These are phyloP conservation scores for Hermetia illucens DNA, from an alignment of 1,140 invertebrate species.

Conservation along the genomic window DNA sequence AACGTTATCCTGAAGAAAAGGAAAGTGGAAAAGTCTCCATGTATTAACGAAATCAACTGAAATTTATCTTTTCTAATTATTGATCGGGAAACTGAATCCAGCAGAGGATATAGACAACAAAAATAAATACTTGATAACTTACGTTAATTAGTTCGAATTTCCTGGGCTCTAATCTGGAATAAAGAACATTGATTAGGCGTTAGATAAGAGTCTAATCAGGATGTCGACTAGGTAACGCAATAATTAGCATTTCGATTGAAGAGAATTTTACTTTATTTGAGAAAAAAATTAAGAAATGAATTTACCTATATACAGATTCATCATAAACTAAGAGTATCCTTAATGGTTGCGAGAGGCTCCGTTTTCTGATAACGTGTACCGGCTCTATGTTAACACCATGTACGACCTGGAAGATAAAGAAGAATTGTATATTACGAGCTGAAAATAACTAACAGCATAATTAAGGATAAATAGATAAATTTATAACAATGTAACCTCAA, in stretches of 20 bases:
- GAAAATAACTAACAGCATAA: too few relatives aligned
- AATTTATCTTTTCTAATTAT: too few relatives aligned
- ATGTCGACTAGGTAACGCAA: background rate
- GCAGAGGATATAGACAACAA: too few relatives aligned
- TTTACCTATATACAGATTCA: slow-evolving; percentile 66
- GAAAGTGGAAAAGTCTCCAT: too few relatives aligned
- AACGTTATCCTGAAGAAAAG: too few relatives aligned
- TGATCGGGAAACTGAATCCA: too few relatives aligned
- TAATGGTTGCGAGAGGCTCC: slow-evolving; percentile 66
- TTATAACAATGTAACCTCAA: too few relatives aligned
- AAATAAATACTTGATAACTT: too few relatives aligned
- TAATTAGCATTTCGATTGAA: background rate
- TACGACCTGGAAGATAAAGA: slow-evolving; percentile 57
- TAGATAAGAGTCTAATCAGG: background rate
- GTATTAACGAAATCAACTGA: too few relatives aligned
- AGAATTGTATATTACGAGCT: too few relatives aligned
- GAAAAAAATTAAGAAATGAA: slow-evolving; percentile 2
- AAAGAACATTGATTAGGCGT: slow-evolving; percentile 23
- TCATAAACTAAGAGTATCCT: slow-evolving; percentile 77
- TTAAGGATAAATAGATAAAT: too few relatives aligned
- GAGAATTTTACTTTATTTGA: background rate
- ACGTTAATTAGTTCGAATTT: slow-evolving; percentile 71
- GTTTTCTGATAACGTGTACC: slow-evolving; percentile 57
- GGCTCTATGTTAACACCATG: slow-evolving; percentile 57
- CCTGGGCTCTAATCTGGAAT: slow-evolving; percentile 55